phyloP scores from a whole-genome alignment of 1,140 invertebrate species.

The Gryllus bimaculatus region DNA sequence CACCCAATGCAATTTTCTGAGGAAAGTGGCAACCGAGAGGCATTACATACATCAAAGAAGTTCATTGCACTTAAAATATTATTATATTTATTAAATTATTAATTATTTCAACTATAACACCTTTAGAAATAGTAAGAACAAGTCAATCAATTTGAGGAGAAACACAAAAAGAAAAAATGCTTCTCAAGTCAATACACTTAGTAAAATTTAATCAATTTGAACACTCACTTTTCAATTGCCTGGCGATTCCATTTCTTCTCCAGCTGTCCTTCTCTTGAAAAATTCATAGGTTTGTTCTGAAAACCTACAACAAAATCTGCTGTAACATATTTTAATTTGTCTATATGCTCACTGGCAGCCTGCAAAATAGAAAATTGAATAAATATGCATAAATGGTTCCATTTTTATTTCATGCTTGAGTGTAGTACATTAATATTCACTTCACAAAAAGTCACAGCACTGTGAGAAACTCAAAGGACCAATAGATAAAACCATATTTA shows the following conservation, averaged over 20 bases:
- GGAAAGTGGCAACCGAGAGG: too few relatives aligned
- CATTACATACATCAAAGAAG: too few relatives aligned
- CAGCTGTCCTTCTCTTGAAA: conserved; percentile 44
- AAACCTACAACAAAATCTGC: conserved; percentile 65
- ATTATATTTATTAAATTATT: too few relatives aligned
- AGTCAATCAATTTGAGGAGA: too few relatives aligned
- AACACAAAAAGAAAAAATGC: not conserved
- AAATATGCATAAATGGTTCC: not conserved
- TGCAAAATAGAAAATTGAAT: conserved; percentile 19
- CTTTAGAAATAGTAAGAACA: too few relatives aligned
- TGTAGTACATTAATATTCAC: too few relatives aligned
- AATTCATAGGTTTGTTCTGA: conserved; percentile 39
- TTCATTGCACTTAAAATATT: too few relatives aligned
- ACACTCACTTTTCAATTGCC: conserved; percentile 33
- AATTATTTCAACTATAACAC: too few relatives aligned
- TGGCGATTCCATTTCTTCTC: conserved; percentile 48
- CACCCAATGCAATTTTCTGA: too few relatives aligned
- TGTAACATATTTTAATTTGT: conserved; percentile 16
- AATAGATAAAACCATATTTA: too few relatives aligned
- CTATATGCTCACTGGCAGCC: conserved; percentile 35
- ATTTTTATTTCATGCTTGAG: not conserved
- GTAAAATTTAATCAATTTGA: not conserved
- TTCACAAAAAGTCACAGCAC: too few relatives aligned
- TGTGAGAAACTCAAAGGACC: too few relatives aligned
- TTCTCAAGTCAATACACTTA: not conserved